Evolutionary conservation across 1,140 invertebrate genomes (phyloP), one percentile per base, ranked within the genome.

Genomic region (Ectropis grisescens): DNA sequence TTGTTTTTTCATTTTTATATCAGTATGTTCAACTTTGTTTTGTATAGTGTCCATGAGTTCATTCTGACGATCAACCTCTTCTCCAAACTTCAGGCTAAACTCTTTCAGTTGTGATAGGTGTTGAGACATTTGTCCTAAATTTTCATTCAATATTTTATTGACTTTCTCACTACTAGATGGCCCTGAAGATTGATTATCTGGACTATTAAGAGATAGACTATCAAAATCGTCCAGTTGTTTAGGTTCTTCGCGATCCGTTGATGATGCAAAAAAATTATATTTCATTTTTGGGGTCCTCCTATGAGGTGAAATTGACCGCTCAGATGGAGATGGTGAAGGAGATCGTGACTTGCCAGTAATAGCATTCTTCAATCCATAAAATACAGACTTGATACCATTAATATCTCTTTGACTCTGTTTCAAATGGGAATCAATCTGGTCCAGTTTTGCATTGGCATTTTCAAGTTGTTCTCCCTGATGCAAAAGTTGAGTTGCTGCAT

Each of bases 351-450:
- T 91, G 4, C 91, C 91, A 32, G 90, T 90, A 9, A 95, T 85
- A 66, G 93, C 95, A 82, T 95, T 96, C 65, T 94, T 96, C 1
- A 97, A 84, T 30, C 94, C 93, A 52, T 94, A 93, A 83, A 97
- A 96, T 0, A 96, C 91, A 66, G 93, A 95, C 79, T 98, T 98
- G 33, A 98, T 94, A 24, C 92, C 93, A 82, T 95, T 96, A 26
- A 98, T 89, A 83, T 97, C 95, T 64, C 94, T 95, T 59, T 98
- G 95, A 52, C 95, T 97, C 41, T 91, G 90, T 39, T 93, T 88
- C 27, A 97, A 81, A 5, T 93, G 94, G 6, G 88, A 87, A 66
- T 97, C 96, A 29, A 98, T 98, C 62, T 95, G 91, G 70, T 97
- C 96, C 23, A 97, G 83, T 49, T 94, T 89, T 55, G 88, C 89